Evolutionary conservation across 1,140 invertebrate genomes (phyloP).

Genomic region (Trichoplusia ni): DNA sequence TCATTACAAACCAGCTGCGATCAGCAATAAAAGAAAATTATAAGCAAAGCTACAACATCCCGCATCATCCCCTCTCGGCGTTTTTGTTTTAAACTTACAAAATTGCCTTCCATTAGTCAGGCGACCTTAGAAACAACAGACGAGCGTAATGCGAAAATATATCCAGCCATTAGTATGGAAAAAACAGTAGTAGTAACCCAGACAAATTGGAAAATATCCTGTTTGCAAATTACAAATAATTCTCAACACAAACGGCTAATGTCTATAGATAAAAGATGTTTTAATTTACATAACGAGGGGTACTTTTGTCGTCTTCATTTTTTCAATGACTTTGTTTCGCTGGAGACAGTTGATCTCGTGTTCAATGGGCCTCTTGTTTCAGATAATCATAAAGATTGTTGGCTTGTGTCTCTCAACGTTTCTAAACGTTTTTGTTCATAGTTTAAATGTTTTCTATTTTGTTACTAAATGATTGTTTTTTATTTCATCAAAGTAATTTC

Average conservation of each 20-base stretch:
- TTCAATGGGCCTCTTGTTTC: constrained; percentile 37
- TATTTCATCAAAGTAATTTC: too few relatives aligned
- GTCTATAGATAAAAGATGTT: constrained; percentile 56
- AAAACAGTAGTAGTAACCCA: constrained; percentile 31
- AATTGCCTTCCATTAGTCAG: constrained; percentile 44
- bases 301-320: constrained; percentile 48
- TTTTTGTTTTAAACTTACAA: constrained; percentile 40
- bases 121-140: constrained; percentile 37
- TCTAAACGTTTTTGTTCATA: constrained; percentile 21
- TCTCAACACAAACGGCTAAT: constrained; percentile 49
- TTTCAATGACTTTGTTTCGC: constrained; percentile 10
- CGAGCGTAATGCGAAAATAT: constrained; percentile 45
- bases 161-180: constrained; percentile 45
- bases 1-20: constrained; percentile 16
- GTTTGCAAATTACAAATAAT: constrained; percentile 62
- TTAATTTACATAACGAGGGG: constrained; percentile 59
- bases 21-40: constrained; percentile 18
- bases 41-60: constrained; percentile 20
- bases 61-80: constrained; percentile 24
- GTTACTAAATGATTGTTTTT: background rate
- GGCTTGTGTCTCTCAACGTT: constrained; percentile 30
- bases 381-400: constrained; percentile 45
- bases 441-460: background rate
- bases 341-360: constrained; percentile 8
- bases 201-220: constrained; percentile 58